Conservation (phyloP, 2,797 vertebrate genomes). For the Bradypus variegatus region DNA sequence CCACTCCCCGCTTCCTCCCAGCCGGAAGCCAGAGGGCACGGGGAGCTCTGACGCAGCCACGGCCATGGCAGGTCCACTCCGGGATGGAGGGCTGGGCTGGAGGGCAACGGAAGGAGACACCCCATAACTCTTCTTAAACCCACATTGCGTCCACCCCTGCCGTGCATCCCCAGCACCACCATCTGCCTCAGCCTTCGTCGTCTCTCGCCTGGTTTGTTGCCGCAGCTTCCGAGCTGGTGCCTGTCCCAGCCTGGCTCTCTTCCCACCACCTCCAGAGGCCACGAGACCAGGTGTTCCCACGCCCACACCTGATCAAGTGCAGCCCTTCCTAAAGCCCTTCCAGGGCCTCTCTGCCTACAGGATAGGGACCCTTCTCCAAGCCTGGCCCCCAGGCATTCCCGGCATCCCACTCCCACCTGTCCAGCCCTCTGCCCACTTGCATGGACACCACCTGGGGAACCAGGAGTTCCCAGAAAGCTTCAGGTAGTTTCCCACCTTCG, state of each 20-base stretch:
- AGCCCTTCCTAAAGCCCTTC: not conserved
- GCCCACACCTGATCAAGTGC: rapidly evolving
- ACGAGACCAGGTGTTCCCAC: not conserved
- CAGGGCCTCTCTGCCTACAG: not conserved
- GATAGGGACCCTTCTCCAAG: rapidly evolving
- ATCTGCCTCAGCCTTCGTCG: not conserved
- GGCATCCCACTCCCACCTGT: not conserved
- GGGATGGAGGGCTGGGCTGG: not conserved
- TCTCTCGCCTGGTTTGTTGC: not conserved
- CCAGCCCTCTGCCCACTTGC: not conserved
- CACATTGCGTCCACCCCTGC: rapidly evolving
- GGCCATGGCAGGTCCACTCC: not conserved
- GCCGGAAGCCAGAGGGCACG: not conserved
- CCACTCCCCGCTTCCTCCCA: not conserved
- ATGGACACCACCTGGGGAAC: not conserved
- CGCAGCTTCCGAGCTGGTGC: not conserved
- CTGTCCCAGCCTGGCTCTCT: not conserved
- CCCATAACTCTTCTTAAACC: not conserved
- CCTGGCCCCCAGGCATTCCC: rapidly evolving
- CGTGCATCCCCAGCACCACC: rapidly evolving
- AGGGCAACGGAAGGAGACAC: rapidly evolving
- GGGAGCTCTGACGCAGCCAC: too few species aligned
- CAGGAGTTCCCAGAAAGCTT: not conserved
- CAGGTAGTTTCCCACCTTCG: rapidly evolving
- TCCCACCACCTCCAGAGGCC: not conserved